These are phyloP conservation scores for Trissolcus brochymenae DNA, from an alignment of 2,888 invertebrate genomes.

Conservation along the genomic window DNA sequence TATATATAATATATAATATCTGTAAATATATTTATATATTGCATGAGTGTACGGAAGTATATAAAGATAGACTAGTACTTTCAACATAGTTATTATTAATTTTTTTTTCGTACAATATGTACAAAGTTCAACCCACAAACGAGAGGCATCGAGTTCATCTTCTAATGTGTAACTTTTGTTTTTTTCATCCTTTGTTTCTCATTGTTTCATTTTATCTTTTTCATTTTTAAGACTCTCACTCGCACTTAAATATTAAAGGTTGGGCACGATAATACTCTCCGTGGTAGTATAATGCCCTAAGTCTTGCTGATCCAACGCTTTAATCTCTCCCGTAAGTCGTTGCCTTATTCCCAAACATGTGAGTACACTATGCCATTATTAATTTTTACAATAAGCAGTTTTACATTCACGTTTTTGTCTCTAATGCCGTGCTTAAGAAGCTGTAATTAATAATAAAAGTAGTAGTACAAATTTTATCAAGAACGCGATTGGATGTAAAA, in stretches of 20 bases:
- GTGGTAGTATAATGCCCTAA: conserved; percentile 77
- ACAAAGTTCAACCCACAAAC: conserved; percentile 76
- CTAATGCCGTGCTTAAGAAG: neutral
- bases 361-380: conserved; percentile 57
- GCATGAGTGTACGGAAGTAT: conserved; percentile 68
- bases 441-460: no score
- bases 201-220: conserved; percentile 53
- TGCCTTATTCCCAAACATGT: conserved; percentile 73
- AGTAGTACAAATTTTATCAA: no score
- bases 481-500: no score
- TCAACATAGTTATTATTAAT: conserved; percentile 74
- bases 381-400: neutral
- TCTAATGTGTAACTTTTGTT: conserved; percentile 57
- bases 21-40: conserved; percentile 57
- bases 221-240: conserved; percentile 72
- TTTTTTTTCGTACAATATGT: conserved; percentile 71
- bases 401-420: conserved; percentile 43
- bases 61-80: conserved; percentile 75
- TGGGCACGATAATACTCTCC: conserved; percentile 76
- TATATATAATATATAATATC: conserved; percentile 50
- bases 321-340: conserved; percentile 71
- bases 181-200: conserved; percentile 44
- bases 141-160: conserved; percentile 68
- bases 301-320: conserved; percentile 76
- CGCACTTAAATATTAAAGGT: conserved; percentile 76